Conservation (phyloP, 37 sponge, comb jelly and placozoan genomes). For the Mnemiopsis leidyi region DNA sequence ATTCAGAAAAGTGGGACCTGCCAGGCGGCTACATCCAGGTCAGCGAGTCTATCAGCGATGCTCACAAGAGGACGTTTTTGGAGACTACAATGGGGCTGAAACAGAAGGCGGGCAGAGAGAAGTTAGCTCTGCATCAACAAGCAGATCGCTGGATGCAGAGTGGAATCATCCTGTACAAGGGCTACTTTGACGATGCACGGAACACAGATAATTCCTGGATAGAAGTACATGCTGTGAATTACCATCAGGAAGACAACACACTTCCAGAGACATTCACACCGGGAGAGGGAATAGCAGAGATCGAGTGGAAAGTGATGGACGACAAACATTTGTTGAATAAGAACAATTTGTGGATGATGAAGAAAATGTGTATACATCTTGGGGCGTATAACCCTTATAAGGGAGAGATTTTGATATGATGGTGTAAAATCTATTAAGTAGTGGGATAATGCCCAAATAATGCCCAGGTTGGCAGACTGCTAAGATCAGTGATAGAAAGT, state of each 20-base stretch:
- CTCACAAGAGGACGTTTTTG: constrained; percentile 14
- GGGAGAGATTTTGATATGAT: neutral
- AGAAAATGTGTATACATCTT: neutral
- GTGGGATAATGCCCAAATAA: too few relatives aligned
- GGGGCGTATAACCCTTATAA: neutral
- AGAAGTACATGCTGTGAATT: neutral
- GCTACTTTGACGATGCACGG: constrained; percentile 9
- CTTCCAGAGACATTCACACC: neutral
- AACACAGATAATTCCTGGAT: constrained; percentile 28
- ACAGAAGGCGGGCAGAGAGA: neutral
- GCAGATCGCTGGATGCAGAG: neutral
- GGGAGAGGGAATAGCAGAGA: neutral
- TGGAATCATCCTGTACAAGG: neutral
- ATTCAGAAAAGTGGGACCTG: constrained; percentile 15
- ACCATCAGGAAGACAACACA: neutral
- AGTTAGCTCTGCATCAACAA: neutral
- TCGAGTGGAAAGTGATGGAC: neutral
- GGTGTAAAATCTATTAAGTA: too few relatives aligned
- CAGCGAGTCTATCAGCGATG: neutral
- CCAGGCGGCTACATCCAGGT: neutral
- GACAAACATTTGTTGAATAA: neutral
- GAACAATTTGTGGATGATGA: constrained; percentile 4
- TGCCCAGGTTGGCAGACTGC: neutral
- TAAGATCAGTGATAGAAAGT: too few relatives aligned
- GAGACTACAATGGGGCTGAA: neutral